phyloP scores from a whole-genome alignment of 2,888 invertebrate species.

The Parnassius mnemosyne region DNA sequence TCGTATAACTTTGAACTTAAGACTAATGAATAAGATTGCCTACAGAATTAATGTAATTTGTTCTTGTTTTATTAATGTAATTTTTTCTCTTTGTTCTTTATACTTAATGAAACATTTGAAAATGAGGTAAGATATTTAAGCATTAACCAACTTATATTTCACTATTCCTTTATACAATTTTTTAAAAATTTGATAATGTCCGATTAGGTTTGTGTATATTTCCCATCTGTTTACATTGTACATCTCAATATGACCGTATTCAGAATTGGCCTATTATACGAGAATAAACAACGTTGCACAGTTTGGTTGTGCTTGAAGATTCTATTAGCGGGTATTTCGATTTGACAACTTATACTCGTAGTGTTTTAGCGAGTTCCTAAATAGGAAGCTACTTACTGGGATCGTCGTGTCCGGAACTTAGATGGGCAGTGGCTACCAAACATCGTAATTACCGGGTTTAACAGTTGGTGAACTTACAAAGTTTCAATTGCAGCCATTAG shows the following conservation, averaged over 20 bases:
- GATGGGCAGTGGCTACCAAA: slow-evolving; percentile 43
- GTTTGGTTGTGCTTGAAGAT: slow-evolving; percentile 47
- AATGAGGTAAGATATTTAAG: too few species aligned
- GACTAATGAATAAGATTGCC: too few species aligned
- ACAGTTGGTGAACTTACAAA: slow-evolving; percentile 47
- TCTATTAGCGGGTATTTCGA: slow-evolving; percentile 57
- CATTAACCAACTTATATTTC: too few species aligned
- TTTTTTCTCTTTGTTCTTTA: too few species aligned
- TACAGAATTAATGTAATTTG: too few species aligned
- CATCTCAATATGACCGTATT: slow-evolving; percentile 25
- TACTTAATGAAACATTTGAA: too few species aligned
- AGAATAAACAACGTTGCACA: slow-evolving; percentile 47
- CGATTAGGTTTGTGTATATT: not conserved
- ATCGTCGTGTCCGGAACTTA: slow-evolving; percentile 48
- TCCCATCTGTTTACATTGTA: not conserved
- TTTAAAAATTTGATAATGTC: not conserved
- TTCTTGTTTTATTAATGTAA: too few species aligned
- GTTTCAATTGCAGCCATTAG: slow-evolving; percentile 54
- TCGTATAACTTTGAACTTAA: too few species aligned
- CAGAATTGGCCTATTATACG: slow-evolving; percentile 38
- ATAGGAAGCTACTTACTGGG: slow-evolving; percentile 63
- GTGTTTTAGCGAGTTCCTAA: slow-evolving; percentile 53
- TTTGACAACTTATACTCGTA: slow-evolving; percentile 56
- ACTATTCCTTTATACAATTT: too few species aligned
- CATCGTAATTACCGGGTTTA: slow-evolving; percentile 60